Evolutionary conservation across 2,113 vertebrate species (phyloP).

Genomic region (Rhinoptilus africanus): DNA sequence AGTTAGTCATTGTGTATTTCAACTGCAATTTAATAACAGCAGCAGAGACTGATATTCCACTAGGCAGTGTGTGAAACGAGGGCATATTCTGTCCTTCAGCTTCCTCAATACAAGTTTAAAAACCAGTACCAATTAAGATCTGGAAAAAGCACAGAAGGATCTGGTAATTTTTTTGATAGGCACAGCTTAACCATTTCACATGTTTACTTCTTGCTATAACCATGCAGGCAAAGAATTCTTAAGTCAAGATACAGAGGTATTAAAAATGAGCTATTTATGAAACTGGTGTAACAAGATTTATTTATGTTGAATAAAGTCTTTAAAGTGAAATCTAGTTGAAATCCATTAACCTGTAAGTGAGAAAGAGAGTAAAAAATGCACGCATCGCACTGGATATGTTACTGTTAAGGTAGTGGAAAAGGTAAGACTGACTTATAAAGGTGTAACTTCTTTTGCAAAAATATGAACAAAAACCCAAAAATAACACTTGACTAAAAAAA

Average conservation of each 20-base stretch:
- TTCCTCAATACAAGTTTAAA: neutral
- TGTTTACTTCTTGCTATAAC: neutral
- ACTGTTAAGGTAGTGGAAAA: neutral
- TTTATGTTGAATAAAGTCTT: neutral
- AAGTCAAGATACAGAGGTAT: neutral
- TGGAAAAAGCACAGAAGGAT: neutral
- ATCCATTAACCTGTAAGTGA: neutral
- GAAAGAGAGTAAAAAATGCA: neutral
- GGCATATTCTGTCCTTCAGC: neutral
- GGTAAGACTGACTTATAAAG: neutral
- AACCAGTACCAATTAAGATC: neutral
- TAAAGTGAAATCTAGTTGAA: neutral
- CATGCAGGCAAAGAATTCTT: neutral
- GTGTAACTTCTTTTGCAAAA: neutral
- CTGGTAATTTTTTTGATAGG: neutral
- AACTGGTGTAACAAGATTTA: neutral
- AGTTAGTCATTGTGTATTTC: neutral
- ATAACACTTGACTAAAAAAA: fast-evolving
- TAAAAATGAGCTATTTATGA: neutral
- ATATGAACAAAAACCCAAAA: neutral
- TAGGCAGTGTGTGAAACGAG: neutral
- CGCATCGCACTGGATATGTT: neutral
- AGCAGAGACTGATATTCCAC: neutral
- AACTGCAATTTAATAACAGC: neutral
- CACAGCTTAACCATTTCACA: neutral